Percentiles rank a stretch among this genome's conserved stretches.
Conservation (phyloP, 2,113 vertebrate species). For the Zapus hudsonius region DNA sequence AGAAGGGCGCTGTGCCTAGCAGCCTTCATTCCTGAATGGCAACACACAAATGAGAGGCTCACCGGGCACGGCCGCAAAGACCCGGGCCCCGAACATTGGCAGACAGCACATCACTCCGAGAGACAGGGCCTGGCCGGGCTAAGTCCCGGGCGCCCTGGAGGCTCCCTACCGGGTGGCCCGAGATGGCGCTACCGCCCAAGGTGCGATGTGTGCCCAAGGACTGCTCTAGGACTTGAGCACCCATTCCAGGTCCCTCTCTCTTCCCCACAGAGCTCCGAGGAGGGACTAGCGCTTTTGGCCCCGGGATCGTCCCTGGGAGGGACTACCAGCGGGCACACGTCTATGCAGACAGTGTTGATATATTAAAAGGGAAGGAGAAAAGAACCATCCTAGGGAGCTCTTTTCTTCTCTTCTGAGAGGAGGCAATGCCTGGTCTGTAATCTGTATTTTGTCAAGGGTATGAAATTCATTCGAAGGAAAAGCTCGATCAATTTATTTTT, state of each 20-base stretch:
- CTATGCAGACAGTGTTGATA: slow-evolving; percentile 17
- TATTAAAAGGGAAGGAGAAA: slow-evolving; percentile 20
- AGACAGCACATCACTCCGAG: no score
- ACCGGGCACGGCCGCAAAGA: no score
- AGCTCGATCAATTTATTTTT: slow-evolving; percentile 84
- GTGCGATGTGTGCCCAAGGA: no score
- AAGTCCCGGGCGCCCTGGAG: fast-evolving
- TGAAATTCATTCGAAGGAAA: slow-evolving; percentile 83
- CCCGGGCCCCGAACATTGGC: no score
- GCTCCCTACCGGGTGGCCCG: background rate
- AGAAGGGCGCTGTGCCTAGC: background rate
- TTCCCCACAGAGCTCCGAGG: background rate
- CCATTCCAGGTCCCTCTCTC: background rate
- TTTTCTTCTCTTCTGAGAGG: slow-evolving; percentile 21
- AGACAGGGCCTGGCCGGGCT: fast-evolving
- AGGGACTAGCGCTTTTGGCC: fast-evolving
- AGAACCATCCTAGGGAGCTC: background rate
- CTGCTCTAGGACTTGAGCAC: background rate
- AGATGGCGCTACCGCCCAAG: fast-evolving
- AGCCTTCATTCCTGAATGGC: background rate
- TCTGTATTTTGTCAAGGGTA: slow-evolving; percentile 82
- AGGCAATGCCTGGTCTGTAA: slow-evolving; percentile 72
- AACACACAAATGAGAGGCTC: no score
- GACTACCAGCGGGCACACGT: background rate
- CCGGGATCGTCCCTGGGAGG: background rate